Percentiles rank a stretch among this genome's conserved stretches.
These are phyloP conservation scores for Accipiter virgatus DNA, from an alignment of 2,113 vertebrate genomes.

Conservation along the genomic window DNA sequence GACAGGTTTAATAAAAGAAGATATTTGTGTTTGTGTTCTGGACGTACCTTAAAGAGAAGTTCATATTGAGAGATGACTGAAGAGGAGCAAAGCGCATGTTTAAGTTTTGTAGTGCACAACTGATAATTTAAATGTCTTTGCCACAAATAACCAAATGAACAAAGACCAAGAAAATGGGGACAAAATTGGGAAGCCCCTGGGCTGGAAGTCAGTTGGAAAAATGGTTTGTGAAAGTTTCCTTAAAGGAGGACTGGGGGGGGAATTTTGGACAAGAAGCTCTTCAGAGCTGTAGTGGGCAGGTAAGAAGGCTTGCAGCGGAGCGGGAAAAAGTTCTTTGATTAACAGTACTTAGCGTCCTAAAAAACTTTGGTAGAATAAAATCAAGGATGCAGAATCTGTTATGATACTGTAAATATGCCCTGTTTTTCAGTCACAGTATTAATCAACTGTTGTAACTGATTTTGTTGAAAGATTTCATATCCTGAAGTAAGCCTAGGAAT, in stretches of 20 bases:
- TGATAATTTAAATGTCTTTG: neutral
- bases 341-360: neutral
- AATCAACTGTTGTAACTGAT: neutral
- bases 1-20: slow-evolving; percentile 6
- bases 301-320: slow-evolving; percentile 4
- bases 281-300: neutral
- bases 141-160: neutral
- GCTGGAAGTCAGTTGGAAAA: neutral
- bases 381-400: neutral
- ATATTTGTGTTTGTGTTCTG: slow-evolving; percentile 14
- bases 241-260: neutral
- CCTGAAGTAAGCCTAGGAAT: neutral
- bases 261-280: slow-evolving; percentile 1
- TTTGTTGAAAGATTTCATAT: neutral
- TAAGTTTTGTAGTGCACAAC: neutral
- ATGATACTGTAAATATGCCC: neutral
- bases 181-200: neutral
- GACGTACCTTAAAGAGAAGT: neutral
- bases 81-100: slow-evolving; percentile 24
- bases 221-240: neutral
- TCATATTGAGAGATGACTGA: slow-evolving; percentile 4
- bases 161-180: neutral
- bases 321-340: neutral
- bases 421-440: neutral
- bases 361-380: neutral